Percentiles rank a stretch among this genome's conserved stretches.
phyloP scores from a whole-genome alignment of 1,140 invertebrate genomes.

The Drosophila ananassae region DNA sequence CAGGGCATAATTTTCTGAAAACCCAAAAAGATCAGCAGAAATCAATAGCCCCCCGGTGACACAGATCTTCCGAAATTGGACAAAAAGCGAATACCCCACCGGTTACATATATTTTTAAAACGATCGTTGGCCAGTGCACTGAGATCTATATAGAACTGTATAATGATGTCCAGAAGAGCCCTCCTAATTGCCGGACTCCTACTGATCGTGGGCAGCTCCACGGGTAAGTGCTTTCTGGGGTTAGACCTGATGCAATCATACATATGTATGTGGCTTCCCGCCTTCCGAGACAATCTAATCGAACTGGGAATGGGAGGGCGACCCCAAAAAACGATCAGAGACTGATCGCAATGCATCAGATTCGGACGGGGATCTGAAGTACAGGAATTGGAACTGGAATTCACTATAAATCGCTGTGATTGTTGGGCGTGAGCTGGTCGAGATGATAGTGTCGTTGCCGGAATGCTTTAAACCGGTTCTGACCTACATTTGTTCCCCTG shows the following conservation, averaged over 20 bases:
- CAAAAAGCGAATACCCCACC: conserved; percentile 22
- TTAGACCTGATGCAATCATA: conserved; percentile 42
- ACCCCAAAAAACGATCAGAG: conserved; percentile 15
- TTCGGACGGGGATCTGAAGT: conserved; percentile 55
- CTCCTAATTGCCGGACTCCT: conserved; percentile 36
- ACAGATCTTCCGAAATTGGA: conserved; percentile 35
- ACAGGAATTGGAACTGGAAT: conserved; percentile 40
- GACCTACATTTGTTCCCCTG: conserved; percentile 65
- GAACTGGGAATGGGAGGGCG: conserved; percentile 6
- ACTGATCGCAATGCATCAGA: conserved; percentile 64
- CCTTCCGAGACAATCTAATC: conserved; percentile 63
- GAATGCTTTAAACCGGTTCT: conserved; percentile 42
- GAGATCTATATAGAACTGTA: not conserved
- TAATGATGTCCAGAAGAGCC: conserved; percentile 40
- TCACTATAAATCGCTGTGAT: conserved; percentile 68
- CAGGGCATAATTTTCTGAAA: conserved; percentile 62
- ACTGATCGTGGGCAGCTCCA: conserved; percentile 42
- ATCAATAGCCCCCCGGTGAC: conserved; percentile 53
- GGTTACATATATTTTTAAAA: conserved; percentile 13
- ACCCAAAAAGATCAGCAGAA: conserved; percentile 58
- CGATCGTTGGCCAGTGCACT: conserved; percentile 24
- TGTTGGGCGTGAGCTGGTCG: conserved; percentile 48
- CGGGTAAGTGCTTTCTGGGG: conserved; percentile 59
- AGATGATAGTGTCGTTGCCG: conserved; percentile 26
- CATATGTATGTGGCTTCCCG: not conserved